A percentile compares a stretch with the other conserved stretches of the same genome.
phyloP scores from a whole-genome alignment of 2,888 invertebrate species.

The Nebria salina region DNA sequence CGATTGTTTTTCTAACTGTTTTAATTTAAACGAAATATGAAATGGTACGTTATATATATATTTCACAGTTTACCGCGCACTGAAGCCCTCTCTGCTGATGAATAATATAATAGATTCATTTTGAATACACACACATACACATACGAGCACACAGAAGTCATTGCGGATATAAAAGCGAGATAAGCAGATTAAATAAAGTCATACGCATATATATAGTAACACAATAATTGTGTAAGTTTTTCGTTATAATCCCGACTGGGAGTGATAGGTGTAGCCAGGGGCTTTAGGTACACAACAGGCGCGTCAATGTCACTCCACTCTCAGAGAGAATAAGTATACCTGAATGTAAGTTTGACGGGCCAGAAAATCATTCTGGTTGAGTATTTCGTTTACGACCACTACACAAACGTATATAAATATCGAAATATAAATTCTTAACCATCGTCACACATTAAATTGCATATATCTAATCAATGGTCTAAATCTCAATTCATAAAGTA shows the following conservation, averaged over 20 bases:
- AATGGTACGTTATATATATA: no score
- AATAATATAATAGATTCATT: no score
- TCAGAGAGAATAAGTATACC: neutral
- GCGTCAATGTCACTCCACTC: neutral
- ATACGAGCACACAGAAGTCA: neutral
- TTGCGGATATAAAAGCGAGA: neutral
- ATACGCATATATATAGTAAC: neutral
- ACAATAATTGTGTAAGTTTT: no score
- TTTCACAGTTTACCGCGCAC: neutral
- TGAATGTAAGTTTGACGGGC: neutral
- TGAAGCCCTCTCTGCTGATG: no score
- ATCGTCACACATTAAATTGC: neutral
- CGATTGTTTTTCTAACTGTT: neutral
- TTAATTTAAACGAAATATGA: neutral
- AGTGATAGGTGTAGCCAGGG: neutral
- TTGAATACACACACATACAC: neutral
- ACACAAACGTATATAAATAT: no score
- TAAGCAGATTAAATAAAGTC: neutral
- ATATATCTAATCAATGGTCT: conserved; percentile 49
- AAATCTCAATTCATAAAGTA: conserved; percentile 53
- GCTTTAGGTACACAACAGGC: neutral
- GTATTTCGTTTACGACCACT: neutral
- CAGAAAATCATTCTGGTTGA: neutral
- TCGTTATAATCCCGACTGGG: neutral
- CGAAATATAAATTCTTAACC: no score